Evolutionary conservation across 2,113 vertebrate genomes (phyloP).

Genomic region (Gallinago undulata): DNA sequence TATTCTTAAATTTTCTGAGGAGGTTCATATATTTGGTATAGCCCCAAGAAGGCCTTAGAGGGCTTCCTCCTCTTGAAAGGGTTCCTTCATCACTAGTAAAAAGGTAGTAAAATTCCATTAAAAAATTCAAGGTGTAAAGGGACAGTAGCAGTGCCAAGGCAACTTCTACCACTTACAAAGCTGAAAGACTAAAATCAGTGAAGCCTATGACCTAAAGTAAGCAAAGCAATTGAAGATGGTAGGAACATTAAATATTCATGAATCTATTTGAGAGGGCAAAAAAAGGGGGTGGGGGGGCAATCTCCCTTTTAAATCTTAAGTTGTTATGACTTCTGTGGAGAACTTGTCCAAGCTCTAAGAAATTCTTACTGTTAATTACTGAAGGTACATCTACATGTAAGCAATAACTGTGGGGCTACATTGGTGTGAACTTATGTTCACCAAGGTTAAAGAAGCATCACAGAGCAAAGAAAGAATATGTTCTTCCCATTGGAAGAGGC

Average conservation of each 20-base stretch:
- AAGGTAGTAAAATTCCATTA: background rate
- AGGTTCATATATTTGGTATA: background rate
- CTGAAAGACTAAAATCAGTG: background rate
- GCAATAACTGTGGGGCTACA: background rate
- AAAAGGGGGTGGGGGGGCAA: background rate
- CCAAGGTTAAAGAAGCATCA: background rate
- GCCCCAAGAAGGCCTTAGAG: background rate
- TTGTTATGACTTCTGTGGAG: rapidly evolving
- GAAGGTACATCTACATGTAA: background rate
- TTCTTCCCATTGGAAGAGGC: background rate
- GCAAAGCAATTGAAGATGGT: background rate
- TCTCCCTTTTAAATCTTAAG: background rate
- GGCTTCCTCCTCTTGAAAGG: background rate
- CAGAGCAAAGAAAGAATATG: background rate
- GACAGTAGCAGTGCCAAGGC: background rate
- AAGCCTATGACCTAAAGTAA: background rate
- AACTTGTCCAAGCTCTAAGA: background rate
- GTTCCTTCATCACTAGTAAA: background rate
- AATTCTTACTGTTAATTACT: background rate
- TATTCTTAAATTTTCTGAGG: slow-evolving; percentile 28
- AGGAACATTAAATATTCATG: background rate
- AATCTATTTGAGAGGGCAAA: no score
- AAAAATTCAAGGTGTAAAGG: background rate
- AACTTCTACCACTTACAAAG: background rate
- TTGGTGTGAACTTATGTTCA: background rate